Conservation (phyloP, 35 echinoderm and acorn worm genomes). For the Apostichopus parvimensis region DNA sequence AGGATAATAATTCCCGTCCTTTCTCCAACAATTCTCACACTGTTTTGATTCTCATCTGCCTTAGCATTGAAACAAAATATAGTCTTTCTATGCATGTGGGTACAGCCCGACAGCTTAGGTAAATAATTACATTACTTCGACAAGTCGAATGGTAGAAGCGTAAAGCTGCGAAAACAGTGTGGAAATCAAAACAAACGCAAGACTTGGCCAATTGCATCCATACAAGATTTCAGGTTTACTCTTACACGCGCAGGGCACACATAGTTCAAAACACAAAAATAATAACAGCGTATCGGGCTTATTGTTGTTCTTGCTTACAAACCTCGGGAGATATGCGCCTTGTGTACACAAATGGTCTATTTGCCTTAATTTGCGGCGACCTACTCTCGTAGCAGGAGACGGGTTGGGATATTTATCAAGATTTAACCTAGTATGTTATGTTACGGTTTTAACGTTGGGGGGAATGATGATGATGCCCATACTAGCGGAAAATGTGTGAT, state of each 20-base stretch:
- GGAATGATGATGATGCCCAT: background rate
- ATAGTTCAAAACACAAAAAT: slow-evolving; percentile 67
- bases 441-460: slow-evolving; percentile 1
- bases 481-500: slow-evolving; percentile 10
- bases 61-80: slow-evolving; percentile 44
- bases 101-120: slow-evolving; percentile 51
- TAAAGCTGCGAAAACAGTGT: slow-evolving; percentile 59
- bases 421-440: background rate
- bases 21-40: slow-evolving; percentile 37
- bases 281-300: slow-evolving; percentile 30
- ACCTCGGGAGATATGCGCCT: slow-evolving; percentile 49
- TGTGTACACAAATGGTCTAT: slow-evolving; percentile 59
- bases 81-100: slow-evolving; percentile 37
- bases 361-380: slow-evolving; percentile 52
- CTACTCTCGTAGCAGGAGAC: slow-evolving; percentile 23
- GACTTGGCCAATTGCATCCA: slow-evolving; percentile 24
- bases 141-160: slow-evolving; percentile 45
- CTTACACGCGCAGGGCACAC: slow-evolving; percentile 32
- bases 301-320: slow-evolving; percentile 52
- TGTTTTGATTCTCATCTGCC: slow-evolving; percentile 52
- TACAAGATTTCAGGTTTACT: background rate
- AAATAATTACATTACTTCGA: slow-evolving; percentile 67
- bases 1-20: slow-evolving; percentile 1
- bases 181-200: slow-evolving; percentile 56
- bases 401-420: slow-evolving; percentile 9